Percentiles rank a stretch among this genome's conserved stretches.
phyloP scores from a whole-genome alignment of 1,140 invertebrate genomes.

The Penaeus indicus region DNA sequence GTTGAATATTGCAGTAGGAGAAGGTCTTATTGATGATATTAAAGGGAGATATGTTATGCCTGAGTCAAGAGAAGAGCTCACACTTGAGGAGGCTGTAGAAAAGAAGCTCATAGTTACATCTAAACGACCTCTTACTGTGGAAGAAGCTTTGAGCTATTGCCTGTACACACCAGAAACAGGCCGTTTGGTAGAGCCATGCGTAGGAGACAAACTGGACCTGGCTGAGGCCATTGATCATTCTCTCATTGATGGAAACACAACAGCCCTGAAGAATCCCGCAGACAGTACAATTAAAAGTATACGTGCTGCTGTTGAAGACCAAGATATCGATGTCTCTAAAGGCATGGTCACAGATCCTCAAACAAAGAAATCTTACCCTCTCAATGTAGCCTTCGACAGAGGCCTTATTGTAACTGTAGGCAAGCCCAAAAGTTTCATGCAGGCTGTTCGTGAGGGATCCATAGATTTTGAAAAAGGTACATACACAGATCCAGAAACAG shows the following conservation, averaged over 20 bases:
- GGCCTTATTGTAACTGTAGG: conserved; percentile 81
- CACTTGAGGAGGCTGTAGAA: conserved; percentile 80
- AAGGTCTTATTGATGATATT: conserved; percentile 81
- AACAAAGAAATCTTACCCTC: conserved; percentile 79
- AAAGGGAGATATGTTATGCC: conserved; percentile 79
- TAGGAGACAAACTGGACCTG: conserved; percentile 80
- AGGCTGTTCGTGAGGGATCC: conserved; percentile 73
- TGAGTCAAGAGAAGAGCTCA: conserved; percentile 74
- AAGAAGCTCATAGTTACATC: conserved; percentile 82
- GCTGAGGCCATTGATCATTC: conserved; percentile 79
- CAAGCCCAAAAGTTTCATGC: conserved; percentile 78
- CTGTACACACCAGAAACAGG: conserved; percentile 84
- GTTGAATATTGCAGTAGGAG: conserved; percentile 82
- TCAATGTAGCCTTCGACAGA: conserved; percentile 80
- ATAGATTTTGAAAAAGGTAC: conserved; percentile 70
- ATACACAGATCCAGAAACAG: conserved; percentile 72
- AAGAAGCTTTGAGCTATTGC: conserved; percentile 82
- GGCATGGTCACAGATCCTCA: conserved; percentile 85
- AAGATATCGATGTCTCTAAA: conserved; percentile 81
- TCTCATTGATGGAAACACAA: conserved; percentile 83
- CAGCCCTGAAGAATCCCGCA: conserved; percentile 82
- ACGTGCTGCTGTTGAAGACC: conserved; percentile 82
- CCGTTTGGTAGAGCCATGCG: conserved; percentile 82
- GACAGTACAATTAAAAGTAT: conserved; percentile 82
- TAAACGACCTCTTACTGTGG: conserved; percentile 79